These are phyloP conservation scores for Lucilia cuprina DNA, from an alignment of 1,140 invertebrate genomes.

Conservation along the genomic window DNA sequence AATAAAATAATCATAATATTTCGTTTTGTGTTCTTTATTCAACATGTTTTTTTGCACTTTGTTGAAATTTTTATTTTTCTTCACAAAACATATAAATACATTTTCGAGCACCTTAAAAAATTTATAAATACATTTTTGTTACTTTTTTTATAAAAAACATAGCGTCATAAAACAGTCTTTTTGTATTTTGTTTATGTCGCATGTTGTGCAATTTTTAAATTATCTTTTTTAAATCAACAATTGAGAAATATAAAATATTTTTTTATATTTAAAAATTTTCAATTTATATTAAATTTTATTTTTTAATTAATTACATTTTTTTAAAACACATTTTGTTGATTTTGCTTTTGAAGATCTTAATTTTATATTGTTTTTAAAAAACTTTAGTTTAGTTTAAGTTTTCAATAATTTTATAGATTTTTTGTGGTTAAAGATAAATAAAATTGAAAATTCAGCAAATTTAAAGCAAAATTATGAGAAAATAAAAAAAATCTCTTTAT, in stretches of 20 bases:
- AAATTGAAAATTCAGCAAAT: not conserved
- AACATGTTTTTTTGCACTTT: slow-evolving; percentile 1
- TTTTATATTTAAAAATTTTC: not conserved
- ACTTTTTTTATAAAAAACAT: not conserved
- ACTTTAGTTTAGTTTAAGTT: slow-evolving; percentile 17
- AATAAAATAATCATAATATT: not conserved
- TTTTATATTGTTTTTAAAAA: not conserved
- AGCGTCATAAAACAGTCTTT: slow-evolving; percentile 21
- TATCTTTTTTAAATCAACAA: not conserved
- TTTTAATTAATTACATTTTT: not conserved
- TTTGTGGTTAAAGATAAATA: not conserved
- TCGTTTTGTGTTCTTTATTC: not conserved
- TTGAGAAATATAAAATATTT: not conserved
- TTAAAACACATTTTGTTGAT: slow-evolving; percentile 18
- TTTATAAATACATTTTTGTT: not conserved
- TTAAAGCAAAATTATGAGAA: not conserved
- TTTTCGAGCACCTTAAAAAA: slow-evolving; percentile 10
- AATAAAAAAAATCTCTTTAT: not conserved
- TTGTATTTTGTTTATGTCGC: slow-evolving; percentile 35
- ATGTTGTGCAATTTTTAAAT: slow-evolving; percentile 17
- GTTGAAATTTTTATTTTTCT: not conserved
- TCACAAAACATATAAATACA: not conserved
- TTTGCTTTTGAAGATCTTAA: slow-evolving; percentile 17
- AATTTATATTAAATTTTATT: not conserved
- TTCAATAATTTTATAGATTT: not conserved